Base-by-base conservation (phyloP, 2,888 invertebrate genomes). In the Microctonus hyperodae region DNA sequence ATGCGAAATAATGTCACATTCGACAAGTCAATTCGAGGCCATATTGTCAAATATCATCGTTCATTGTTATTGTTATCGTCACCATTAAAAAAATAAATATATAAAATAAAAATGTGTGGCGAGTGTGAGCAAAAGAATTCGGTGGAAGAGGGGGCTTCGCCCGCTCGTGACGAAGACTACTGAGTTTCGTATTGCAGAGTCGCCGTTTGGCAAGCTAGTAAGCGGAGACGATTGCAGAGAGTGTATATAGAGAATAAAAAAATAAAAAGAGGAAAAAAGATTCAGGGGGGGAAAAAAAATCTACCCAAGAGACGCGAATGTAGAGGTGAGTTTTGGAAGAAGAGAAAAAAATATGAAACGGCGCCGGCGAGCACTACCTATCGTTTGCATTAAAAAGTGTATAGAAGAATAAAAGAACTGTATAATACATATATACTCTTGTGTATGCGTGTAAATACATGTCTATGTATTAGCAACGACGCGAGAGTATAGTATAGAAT, bases 381-480 rank as follows among this genome's bases (percentile, higher is more conserved):
- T 81, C 79, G 79, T 80, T 80, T 80, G 80, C 78, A 80, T 81
- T 79, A 79, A 40, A 53, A 79, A n/a, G n/a, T n/a, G 80, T 80
- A 80, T 80, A 75, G 74, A 75, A 74, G 68, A 75, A 70, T 66
- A 71, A 74, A 75, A 70, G 76, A 70, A 72, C 74, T 62, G 20
- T 48, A 22, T 48, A 48, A 48, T 20, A 22, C 20, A 48, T 5
- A 48, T 48, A n/a, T 33, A 57, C n/a, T n/a, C n/a, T n/a, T n/a
- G n/a, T n/a, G n/a, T n/a, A n/a, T n/a, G n/a, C n/a, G n/a, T n/a
- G n/a, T n/a, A n/a, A n/a, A n/a, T n/a, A n/a, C n/a, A n/a, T n/a
- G n/a, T n/a, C n/a, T n/a, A n/a, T n/a, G n/a, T n/a, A n/a, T n/a
- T 66, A 72, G 68, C 68, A 62, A 71, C 63, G 71, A 64, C 73